These are phyloP conservation scores for Phengaris alcon DNA, from an alignment of 2,888 invertebrate genomes.

Conservation along the genomic window DNA sequence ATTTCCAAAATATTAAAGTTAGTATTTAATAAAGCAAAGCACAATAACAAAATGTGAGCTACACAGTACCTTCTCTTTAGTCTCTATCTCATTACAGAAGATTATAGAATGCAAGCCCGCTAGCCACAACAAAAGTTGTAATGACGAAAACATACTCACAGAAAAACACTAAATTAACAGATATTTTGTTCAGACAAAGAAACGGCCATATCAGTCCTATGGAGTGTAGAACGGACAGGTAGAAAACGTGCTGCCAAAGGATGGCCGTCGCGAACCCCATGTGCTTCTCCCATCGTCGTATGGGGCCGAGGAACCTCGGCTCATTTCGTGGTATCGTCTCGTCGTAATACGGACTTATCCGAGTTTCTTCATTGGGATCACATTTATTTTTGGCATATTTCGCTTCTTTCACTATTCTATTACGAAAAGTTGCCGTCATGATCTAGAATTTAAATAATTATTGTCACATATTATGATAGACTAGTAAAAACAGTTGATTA, in stretches of 20 bases:
- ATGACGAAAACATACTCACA: slow-evolving; percentile 66
- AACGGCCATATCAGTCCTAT: slow-evolving; percentile 54
- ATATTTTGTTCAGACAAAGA: neutral
- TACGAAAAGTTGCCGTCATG: neutral
- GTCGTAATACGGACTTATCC: slow-evolving; percentile 44
- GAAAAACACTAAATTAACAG: slow-evolving; percentile 72
- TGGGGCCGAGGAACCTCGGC: slow-evolving; percentile 46
- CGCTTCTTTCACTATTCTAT: neutral
- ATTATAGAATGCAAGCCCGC: too few species aligned
- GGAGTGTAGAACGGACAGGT: slow-evolving; percentile 75
- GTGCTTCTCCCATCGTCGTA: slow-evolving; percentile 59
- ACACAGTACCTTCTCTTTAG: too few species aligned
- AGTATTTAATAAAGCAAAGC: too few species aligned
- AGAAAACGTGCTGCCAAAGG: slow-evolving; percentile 82
- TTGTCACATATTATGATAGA: too few species aligned
- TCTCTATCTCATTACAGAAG: too few species aligned
- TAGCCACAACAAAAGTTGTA: too few species aligned
- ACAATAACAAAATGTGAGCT: too few species aligned
- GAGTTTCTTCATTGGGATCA: neutral
- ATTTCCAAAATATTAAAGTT: too few species aligned
- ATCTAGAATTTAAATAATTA: neutral
- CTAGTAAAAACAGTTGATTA: too few species aligned
- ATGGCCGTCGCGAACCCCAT: slow-evolving; percentile 79
- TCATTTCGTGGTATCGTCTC: slow-evolving; percentile 49
- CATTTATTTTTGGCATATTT: neutral